Conservation (phyloP, 2,888 invertebrate genomes). For the Chesias legatella region DNA sequence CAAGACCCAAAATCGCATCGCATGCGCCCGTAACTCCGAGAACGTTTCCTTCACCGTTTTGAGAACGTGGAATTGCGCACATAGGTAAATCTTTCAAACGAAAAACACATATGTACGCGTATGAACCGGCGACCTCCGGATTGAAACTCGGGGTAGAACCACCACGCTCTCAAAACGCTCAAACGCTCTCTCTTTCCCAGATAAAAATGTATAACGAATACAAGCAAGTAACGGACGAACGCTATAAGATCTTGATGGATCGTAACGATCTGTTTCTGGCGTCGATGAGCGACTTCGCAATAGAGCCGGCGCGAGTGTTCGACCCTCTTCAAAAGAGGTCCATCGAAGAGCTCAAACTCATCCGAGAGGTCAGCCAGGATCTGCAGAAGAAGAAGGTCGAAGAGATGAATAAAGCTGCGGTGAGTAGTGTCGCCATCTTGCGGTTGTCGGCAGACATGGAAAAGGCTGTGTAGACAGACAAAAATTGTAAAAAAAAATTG, state of each 20-base stretch:
- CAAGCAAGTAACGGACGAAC: slow-evolving; percentile 28
- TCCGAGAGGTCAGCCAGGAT: slow-evolving; percentile 50
- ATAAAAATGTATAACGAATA: slow-evolving; percentile 21
- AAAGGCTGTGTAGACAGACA: too few relatives aligned
- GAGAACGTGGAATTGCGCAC: too few relatives aligned
- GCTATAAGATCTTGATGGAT: slow-evolving; percentile 23
- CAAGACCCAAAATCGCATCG: too few relatives aligned
- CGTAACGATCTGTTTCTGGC: slow-evolving; percentile 37
- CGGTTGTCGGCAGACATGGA: neutral
- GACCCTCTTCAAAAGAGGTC: slow-evolving; percentile 34
- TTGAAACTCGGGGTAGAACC: too few relatives aligned
- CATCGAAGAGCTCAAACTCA: slow-evolving; percentile 44
- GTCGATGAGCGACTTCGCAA: slow-evolving; percentile 19
- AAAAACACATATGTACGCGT: too few relatives aligned
- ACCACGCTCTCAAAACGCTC: too few relatives aligned
- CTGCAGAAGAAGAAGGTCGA: slow-evolving; percentile 58
- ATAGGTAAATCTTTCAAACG: too few relatives aligned
- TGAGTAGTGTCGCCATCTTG: neutral
- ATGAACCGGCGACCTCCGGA: too few relatives aligned
- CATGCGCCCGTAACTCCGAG: too few relatives aligned
- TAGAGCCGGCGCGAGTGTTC: slow-evolving; percentile 42
- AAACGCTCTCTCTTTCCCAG: neutral
- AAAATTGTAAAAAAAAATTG: too few relatives aligned
- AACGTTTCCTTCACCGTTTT: too few relatives aligned
- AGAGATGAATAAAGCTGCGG: slow-evolving; percentile 44